Base-by-base conservation (phyloP, 2,113 vertebrate genomes). In the Chloropsis hardwickii region DNA sequence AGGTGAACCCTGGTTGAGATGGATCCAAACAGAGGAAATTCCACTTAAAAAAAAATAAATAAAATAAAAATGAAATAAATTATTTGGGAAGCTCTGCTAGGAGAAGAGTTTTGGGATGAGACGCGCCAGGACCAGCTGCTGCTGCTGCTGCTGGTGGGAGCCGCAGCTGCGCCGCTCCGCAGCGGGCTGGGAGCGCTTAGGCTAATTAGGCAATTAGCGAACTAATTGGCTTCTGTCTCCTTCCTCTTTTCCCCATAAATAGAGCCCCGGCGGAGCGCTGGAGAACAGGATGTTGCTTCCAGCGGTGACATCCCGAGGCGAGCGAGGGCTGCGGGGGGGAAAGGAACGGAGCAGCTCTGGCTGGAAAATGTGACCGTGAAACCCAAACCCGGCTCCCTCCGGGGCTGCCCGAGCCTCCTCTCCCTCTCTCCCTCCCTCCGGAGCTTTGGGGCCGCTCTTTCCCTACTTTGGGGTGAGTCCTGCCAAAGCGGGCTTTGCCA, bases 301-400 rank as follows among this genome's bases (percentile, higher is more conserved):
- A 61, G 6, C 4, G 24, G 19, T 27, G 25, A 7, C 66, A 42
- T 47, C 65, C n/a, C 9, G 50, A 90, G 76, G 87, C 47, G 37
- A 37, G 37, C 37, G 37, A 37, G 37, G 37, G 37, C 37, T 37
- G 37, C 37, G 37, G 37, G 37, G 37, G 37, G 37, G 10, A 37
- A 37, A 37, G 8, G 37, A 37, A 37, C 37, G 40, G 40, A 40
- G 39, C 39, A 40, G 22, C 33, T 69, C 57, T 45, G 67, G 73
- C 80, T 94, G 96, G 96, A 96, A 97, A 97, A 96, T 90, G 40
- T 88, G 95, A 96, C 54, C 18, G 2, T 12, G 71, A 25, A 88
- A 51, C 54, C 73, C 80, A 18, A 81, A 54, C 51, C 33, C 4
- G 27, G 18, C 12, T 88, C 90, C 82, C 92, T 58, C 3, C 0